phyloP scores from a whole-genome alignment of 2,888 invertebrate species.

The Hermaeophaga mercurialis region DNA sequence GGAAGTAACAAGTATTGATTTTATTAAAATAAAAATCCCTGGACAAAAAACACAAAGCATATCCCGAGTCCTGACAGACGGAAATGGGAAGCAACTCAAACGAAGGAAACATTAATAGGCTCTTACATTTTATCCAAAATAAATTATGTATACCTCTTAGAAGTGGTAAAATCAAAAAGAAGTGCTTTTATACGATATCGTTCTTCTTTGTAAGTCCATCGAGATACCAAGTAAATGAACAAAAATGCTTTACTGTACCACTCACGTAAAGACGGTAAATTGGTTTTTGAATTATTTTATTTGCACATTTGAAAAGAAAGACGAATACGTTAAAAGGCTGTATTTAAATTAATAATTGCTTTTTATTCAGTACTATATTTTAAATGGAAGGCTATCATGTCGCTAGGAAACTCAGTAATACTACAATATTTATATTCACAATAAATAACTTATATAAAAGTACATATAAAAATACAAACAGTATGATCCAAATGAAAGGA shows the following conservation, averaged over 20 bases:
- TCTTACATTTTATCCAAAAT: constrained; percentile 26
- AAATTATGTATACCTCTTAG: constrained; percentile 29
- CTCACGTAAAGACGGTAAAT: neutral
- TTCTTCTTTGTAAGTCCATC: constrained; percentile 9
- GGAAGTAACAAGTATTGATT: neutral
- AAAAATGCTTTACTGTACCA: neutral
- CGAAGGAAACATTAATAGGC: constrained; percentile 19
- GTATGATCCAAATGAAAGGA: no score
- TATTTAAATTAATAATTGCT: no score
- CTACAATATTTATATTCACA: no score
- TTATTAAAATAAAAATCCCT: neutral
- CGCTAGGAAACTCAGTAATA: no score
- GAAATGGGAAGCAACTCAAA: constrained; percentile 6
- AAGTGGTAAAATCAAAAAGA: constrained; percentile 28
- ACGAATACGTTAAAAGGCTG: no score
- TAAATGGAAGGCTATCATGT: no score
- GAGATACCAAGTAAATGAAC: constrained; percentile 13
- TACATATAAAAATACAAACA: no score
- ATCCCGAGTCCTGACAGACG: neutral
- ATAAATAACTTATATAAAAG: no score
- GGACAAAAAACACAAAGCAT: neutral
- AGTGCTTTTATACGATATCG: constrained; percentile 26
- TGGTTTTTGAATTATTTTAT: constrained; percentile 9
- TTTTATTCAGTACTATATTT: no score
- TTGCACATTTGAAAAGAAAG: no score